Base-by-base conservation (phyloP, 92 coral and sea anemone species). In the Heteractis magnifica region DNA sequence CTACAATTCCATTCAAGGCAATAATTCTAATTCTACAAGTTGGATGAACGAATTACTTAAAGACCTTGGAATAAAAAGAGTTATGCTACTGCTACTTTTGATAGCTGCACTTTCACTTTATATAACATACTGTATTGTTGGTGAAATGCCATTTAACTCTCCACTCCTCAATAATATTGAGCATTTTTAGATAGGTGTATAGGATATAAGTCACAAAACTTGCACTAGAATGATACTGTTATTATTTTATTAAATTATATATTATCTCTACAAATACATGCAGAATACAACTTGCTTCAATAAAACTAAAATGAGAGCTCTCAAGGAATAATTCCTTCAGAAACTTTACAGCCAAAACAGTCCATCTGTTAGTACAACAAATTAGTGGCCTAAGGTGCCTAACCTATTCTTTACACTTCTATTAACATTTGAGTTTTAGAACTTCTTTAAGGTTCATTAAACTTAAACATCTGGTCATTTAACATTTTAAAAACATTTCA, bases 71-170 rank as follows among this genome's bases (percentile, higher is more conserved):
- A 51, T 62, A 5, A 18, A 55, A 0, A 82, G 41, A 73, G 16
- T 82, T 6, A 4, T 82, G 41, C 18, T 82, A 10, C 11, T 72
- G 12, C 50, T 82, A 51, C 59, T 70, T 8, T 49, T 82, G 4
- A 82, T 82, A 19, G 79, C 79, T 23, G 59, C 56, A 68, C 73
- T 82, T 8, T 82, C 85, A 50, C 71, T 82, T 8, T 82, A 82
- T 49, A 71, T 82, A 52, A 82, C 85, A 0, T 82, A 82, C 79
- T 71, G 52, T 82, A 82, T 82, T 72, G 41, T 82, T 51, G 85
- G 85, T 20, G 85, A 82, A 60, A 19, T 82, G 71, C 79, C 85
- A 49, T 71, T 82, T 5, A 82, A 55, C 44, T 52, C 85, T 48
- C 49, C 56, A 4, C 76, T 70, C 8, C 77, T 81, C 8, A 71